phyloP scores from a whole-genome alignment of 1,140 invertebrate species.

The Anoplolepis gracilipes region DNA sequence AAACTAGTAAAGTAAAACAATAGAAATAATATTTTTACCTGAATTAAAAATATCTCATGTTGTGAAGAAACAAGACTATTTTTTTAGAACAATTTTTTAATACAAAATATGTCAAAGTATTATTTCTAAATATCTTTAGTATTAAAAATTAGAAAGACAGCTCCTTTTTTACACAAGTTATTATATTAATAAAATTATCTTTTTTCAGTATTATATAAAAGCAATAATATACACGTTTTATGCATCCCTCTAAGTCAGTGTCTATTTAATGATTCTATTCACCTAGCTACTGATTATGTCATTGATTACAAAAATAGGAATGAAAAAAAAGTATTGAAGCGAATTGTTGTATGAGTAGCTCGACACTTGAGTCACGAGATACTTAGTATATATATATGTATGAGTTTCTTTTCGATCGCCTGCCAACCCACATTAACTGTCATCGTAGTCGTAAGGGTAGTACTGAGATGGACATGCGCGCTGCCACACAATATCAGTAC shows the following conservation, averaged over 20 bases:
- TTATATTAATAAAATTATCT: too few species aligned
- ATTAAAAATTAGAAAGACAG: too few species aligned
- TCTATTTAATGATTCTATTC: neutral
- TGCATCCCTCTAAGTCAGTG: too few species aligned
- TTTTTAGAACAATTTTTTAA: neutral
- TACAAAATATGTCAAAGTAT: neutral
- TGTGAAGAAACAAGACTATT: neutral
- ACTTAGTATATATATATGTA: neutral
- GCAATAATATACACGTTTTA: neutral
- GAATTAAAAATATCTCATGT: neutral
- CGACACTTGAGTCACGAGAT: constrained; percentile 14
- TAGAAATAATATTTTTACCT: neutral
- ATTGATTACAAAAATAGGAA: neutral
- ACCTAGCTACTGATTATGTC: neutral
- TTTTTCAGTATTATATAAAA: neutral
- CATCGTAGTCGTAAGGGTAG: constrained; percentile 58
- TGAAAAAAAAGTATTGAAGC: constrained; percentile 28
- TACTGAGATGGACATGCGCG: constrained; percentile 66
- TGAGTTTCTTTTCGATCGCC: constrained; percentile 31
- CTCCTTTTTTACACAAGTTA: too few species aligned
- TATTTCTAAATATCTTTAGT: neutral
- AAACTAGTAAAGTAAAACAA: neutral
- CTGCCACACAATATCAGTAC: neutral
- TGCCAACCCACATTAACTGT: constrained; percentile 9
- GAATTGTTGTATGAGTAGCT: constrained; percentile 17